Evolutionary conservation across 2,113 vertebrate species (phyloP).

Genomic region (Motacilla alba): DNA sequence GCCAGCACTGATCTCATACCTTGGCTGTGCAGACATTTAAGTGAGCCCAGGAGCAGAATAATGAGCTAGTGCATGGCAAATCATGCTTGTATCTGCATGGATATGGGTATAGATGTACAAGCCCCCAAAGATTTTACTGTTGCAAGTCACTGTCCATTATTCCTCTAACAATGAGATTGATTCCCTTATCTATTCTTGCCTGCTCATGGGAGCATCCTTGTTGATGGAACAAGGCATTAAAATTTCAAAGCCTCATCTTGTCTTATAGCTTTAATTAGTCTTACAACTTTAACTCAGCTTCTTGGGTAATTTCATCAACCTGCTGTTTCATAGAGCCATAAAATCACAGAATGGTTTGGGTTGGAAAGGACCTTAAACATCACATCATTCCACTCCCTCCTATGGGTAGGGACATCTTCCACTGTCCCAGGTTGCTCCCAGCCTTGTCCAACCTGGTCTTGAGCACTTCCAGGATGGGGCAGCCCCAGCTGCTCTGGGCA

Average conservation of each 20-base stretch:
- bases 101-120: neutral
- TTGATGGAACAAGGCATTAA: neutral
- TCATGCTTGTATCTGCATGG: neutral
- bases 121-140: neutral
- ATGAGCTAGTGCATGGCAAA: neutral
- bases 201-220: neutral
- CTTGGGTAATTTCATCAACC: neutral
- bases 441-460: neutral
- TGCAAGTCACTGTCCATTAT: neutral
- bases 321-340: neutral
- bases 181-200: constrained; percentile 11
- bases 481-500: neutral
- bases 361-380: neutral
- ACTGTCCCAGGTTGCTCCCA: neutral
- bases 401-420: neutral
- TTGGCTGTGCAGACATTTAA: neutral
- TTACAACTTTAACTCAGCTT: neutral
- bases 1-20: neutral
- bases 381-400: neutral
- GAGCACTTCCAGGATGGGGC: neutral
- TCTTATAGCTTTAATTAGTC: constrained; percentile 9
- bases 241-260: constrained; percentile 42
- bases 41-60: neutral
- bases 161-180: neutral
- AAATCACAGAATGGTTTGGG: neutral